These are phyloP conservation scores for Rhizoglyphus robini DNA, from an alignment of 1,140 invertebrate genomes.

Conservation along the genomic window DNA sequence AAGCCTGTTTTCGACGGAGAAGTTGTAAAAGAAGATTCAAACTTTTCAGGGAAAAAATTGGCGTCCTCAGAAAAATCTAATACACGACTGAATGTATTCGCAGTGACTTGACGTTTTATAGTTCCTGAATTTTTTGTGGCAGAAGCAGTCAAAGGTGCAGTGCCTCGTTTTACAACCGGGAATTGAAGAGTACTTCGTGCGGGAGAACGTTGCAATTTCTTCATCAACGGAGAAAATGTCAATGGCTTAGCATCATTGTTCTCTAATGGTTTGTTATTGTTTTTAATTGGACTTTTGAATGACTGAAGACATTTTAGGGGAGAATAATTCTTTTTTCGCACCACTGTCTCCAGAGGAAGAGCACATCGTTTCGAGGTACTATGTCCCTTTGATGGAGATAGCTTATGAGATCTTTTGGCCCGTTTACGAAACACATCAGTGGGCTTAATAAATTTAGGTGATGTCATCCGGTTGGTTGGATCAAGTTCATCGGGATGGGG, in stretches of 20 bases:
- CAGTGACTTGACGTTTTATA: neutral
- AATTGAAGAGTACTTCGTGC: neutral
- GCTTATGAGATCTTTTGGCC: neutral
- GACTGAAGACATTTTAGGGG: slow-evolving; percentile 16
- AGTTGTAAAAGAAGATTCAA: neutral
- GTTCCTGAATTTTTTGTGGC: neutral
- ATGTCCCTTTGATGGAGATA: neutral
- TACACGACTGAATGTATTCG: slow-evolving; percentile 10
- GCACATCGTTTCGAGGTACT: neutral
- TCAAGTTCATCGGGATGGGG: neutral
- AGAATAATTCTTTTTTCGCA: slow-evolving; percentile 14
- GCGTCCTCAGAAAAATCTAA: slow-evolving; percentile 9
- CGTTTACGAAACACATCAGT: slow-evolving; percentile 14
- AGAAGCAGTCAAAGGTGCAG: no score
- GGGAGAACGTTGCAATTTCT: slow-evolving; percentile 5
- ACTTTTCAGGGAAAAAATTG: slow-evolving; percentile 8
- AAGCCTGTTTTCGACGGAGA: no score
- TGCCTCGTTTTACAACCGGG: neutral
- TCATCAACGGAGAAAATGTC: slow-evolving; percentile 15
- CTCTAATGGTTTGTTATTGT: neutral
- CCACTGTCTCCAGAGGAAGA: neutral
- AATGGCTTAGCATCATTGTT: neutral
- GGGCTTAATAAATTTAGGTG: slow-evolving; percentile 22
- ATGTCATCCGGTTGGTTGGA: neutral
- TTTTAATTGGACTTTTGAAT: neutral